Conservation (phyloP, 2,113 vertebrate species). For the Caloenas nicobarica region DNA sequence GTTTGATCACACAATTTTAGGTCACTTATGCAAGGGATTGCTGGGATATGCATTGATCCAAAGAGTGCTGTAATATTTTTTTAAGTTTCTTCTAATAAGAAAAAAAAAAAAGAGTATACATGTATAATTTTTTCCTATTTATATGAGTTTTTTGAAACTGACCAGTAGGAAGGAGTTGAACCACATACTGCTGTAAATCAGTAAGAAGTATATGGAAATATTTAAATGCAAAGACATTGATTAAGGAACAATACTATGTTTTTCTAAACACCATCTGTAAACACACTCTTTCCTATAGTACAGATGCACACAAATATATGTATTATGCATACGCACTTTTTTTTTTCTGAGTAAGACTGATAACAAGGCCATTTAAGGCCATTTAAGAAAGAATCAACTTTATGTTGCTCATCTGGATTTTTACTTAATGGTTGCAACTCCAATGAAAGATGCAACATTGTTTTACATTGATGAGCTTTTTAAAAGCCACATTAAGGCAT, state of each 20-base stretch:
- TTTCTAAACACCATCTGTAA: background rate
- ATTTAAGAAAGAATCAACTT: background rate
- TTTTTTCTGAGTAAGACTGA: background rate
- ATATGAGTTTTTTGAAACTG: background rate
- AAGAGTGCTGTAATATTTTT: conserved; percentile 6
- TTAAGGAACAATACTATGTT: background rate
- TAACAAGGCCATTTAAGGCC: background rate
- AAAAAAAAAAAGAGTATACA: background rate
- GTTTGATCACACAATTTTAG: conserved; percentile 74
- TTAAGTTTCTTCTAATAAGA: conserved; percentile 28
- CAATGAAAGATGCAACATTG: background rate
- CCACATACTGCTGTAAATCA: conserved; percentile 9
- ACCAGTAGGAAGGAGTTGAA: background rate
- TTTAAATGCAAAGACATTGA: background rate
- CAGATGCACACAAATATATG: background rate
- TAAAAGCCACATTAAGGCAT: background rate
- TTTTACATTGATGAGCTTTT: background rate
- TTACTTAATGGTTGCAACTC: background rate
- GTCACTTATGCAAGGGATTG: conserved; percentile 64
- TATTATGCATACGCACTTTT: background rate
- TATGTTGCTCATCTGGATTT: background rate
- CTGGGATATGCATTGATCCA: conserved; percentile 57
- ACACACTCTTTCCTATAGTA: background rate
- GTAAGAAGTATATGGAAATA: background rate
- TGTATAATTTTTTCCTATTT: background rate